Conservation (phyloP, 2,888 invertebrate genomes). For the Odiellus spinosus region DNA sequence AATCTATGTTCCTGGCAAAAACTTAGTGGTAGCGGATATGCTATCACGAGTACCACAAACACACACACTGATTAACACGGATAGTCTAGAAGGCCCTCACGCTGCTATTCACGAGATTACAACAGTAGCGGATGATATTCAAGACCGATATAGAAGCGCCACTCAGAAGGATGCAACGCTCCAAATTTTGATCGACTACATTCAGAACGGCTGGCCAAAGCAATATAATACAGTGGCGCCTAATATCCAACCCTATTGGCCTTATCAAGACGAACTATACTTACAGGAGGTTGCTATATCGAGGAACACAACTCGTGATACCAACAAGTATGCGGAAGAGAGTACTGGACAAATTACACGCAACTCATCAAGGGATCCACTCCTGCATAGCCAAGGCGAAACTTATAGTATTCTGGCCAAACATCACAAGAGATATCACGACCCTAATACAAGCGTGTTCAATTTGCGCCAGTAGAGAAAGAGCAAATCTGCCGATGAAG, state of each 20-base stretch:
- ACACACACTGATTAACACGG: background rate
- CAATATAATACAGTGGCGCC: background rate
- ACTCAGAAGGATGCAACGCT: background rate
- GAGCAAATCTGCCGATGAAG: background rate
- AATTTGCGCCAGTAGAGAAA: conserved; percentile 2
- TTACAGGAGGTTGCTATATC: conserved; percentile 2
- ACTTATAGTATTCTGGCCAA: conserved; percentile 4
- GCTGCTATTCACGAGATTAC: background rate
- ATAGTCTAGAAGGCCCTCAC: background rate
- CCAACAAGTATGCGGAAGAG: background rate
- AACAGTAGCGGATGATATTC: background rate
- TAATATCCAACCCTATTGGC: background rate
- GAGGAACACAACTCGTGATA: conserved; percentile 1
- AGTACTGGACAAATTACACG: conserved; percentile 1
- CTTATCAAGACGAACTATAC: conserved; percentile 1
- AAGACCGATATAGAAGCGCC: background rate
- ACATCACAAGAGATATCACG: conserved; percentile 1
- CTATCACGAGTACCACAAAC: conserved; percentile 13
- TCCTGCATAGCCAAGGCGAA: conserved; percentile 3
- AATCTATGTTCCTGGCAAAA: conserved; percentile 12
- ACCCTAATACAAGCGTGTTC: background rate
- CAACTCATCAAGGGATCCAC: conserved; percentile 1
- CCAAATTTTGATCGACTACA: background rate
- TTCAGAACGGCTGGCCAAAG: background rate
- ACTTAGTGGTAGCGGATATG: conserved; percentile 17